phyloP scores from a whole-genome alignment of 2,888 invertebrate genomes.

The Epinotia bilunana region DNA sequence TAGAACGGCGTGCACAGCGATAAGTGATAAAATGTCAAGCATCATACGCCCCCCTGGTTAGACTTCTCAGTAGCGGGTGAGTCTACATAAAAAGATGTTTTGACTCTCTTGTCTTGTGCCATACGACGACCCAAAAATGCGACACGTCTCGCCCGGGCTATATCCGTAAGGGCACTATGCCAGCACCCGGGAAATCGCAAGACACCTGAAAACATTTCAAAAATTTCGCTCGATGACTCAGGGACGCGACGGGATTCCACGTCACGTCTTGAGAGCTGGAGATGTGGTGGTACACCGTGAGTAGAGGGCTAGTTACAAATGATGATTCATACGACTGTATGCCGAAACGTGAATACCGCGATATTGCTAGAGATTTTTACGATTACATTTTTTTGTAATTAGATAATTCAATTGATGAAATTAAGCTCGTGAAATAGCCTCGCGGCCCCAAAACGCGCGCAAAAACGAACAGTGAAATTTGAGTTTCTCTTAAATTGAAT shows the following conservation, averaged over 20 bases:
- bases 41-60: no score
- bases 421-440: no score
- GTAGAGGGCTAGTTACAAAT: not conserved
- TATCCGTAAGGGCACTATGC: constrained; percentile 78
- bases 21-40: no score
- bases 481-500: no score
- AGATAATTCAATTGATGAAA: not conserved
- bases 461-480: no score
- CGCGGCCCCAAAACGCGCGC: no score
- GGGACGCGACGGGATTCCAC: constrained; percentile 47
- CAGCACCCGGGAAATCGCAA: constrained; percentile 69
- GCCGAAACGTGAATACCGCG: not conserved
- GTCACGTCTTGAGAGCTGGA: constrained; percentile 15
- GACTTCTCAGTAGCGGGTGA: not conserved
- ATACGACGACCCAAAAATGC: constrained; percentile 53
- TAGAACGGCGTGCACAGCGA: no score
- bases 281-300: constrained; percentile 7
- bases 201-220: constrained; percentile 67
- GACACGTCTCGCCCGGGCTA: constrained; percentile 68
- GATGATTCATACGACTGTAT: constrained; percentile 5
- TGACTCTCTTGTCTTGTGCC: constrained; percentile 22
- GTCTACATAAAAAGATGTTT: not conserved
- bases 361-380: not conserved
- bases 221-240: constrained; percentile 48
- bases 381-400: no score